These are phyloP conservation scores for Isaurus tuberculatus DNA, from an alignment of 92 coral and sea anemone species.

Conservation along the genomic window DNA sequence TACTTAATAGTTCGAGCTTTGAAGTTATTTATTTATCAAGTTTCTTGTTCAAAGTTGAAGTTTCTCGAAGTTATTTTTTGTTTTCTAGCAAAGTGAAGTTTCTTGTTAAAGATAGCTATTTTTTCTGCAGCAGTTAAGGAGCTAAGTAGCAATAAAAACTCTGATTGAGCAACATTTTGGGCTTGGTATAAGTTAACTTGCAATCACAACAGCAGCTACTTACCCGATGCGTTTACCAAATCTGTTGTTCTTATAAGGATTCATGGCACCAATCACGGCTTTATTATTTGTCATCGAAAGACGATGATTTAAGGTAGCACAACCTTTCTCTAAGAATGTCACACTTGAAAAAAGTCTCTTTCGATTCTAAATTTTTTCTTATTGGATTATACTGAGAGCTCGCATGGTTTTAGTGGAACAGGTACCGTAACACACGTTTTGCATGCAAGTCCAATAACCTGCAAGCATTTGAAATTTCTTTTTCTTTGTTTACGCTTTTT, in stretches of 20 bases:
- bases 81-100: neutral
- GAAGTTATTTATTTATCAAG: constrained; percentile 14
- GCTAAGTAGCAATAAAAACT: neutral
- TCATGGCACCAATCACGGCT: neutral
- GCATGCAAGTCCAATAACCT: constrained; percentile 7
- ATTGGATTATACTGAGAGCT: neutral
- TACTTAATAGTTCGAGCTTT: neutral
- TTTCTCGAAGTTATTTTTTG: neutral
- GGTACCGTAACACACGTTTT: constrained; percentile 35
- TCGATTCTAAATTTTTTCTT: neutral
- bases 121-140: neutral
- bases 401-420: neutral
- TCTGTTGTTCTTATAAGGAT: neutral
- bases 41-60: too few species aligned
- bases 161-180: neutral
- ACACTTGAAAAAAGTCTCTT: neutral
- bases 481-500: constrained; percentile 7
- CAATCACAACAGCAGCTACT: constrained; percentile 11
- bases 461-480: neutral
- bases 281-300: neutral
- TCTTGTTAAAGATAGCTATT: neutral
- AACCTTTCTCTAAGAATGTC: neutral
- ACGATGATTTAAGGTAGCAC: neutral
- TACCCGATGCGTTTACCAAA: constrained; percentile 9
- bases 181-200: neutral